Evolutionary conservation across 2,888 invertebrate species (phyloP), one percentile per base, ranked within the genome.

Genomic region (Drosophila villosipedis): DNA sequence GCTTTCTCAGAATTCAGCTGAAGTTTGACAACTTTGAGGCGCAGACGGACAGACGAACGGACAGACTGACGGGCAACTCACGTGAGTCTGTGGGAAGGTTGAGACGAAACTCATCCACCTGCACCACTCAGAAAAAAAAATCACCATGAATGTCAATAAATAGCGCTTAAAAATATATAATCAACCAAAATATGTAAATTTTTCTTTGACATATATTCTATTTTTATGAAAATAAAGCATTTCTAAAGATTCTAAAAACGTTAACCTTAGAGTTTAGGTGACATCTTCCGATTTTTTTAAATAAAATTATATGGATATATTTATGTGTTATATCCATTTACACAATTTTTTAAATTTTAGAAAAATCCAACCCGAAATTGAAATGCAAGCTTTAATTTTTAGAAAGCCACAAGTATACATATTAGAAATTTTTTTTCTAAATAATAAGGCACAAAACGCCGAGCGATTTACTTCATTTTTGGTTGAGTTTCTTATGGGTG

Each of bases 21-120:
- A 80, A 68, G 81, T 82, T 79, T 81, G 79, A 81, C 81, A 82
- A 66, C 62, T 66, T 72, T 25, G 47, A 82, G 68, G 66, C 53
- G 47, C 30, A 67, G 57, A 25, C 60, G 31, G 61, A 28, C 66
- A 49, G 35, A 54, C 55, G 9, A 50, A 31, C 30, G 28, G 37
- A 43, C 30, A 67, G 50, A n/a, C 60, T 28, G 61, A 50, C 69
- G 55, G 64, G 22, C 55, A 62, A 59, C 50, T 77, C 68, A 64
- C 69, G 62, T 73, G 69, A 74, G 61, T 43, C 50, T 64, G 35
- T 37, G 10, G 43, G 78, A 69, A 59, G 73, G 64, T 9, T 47
- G 9, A 25, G 25, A 16, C 22, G 65, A 62, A 57, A 62, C 7
- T n/a, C 64, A 47, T 33, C 50, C 59, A 64, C 57, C 54, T 69